A percentile compares a stretch with the other conserved stretches of the same genome.
These are phyloP conservation scores for Pecten maximus DNA, from an alignment of 2,888 invertebrate genomes.

Conservation along the genomic window DNA sequence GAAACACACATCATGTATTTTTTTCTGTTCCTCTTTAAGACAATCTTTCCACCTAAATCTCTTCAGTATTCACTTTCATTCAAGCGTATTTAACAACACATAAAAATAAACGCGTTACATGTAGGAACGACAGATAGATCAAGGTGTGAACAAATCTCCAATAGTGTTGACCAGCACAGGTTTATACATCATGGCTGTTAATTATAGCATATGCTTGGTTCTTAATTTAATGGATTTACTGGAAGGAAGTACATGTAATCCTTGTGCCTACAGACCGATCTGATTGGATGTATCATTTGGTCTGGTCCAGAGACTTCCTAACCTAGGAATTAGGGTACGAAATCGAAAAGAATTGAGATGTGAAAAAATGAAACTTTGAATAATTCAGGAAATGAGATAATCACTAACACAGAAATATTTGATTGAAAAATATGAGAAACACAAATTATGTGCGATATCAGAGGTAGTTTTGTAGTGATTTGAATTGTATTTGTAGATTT, in stretches of 20 bases:
- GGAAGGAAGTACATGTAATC: background rate
- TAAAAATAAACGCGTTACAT: background rate
- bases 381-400: too few relatives aligned
- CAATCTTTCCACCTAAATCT: background rate
- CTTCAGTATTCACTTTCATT: constrained; percentile 3
- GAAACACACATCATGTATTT: background rate
- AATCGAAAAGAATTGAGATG: too few relatives aligned
- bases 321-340: too few relatives aligned
- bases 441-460: too few relatives aligned
- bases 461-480: too few relatives aligned
- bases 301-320: background rate
- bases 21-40: background rate
- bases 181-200: background rate
- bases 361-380: too few relatives aligned
- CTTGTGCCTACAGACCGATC: background rate
- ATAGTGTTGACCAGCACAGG: background rate
- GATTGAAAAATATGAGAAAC: too few relatives aligned
- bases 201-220: too few relatives aligned
- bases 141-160: too few relatives aligned
- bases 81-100: background rate
- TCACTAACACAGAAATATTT: too few relatives aligned
- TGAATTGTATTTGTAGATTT: too few relatives aligned
- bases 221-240: background rate
- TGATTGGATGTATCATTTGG: background rate
- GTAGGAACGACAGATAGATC: background rate